These are phyloP conservation scores for Ptilorrhoa leucosticta DNA, from an alignment of 2,113 vertebrate species.

Conservation along the genomic window DNA sequence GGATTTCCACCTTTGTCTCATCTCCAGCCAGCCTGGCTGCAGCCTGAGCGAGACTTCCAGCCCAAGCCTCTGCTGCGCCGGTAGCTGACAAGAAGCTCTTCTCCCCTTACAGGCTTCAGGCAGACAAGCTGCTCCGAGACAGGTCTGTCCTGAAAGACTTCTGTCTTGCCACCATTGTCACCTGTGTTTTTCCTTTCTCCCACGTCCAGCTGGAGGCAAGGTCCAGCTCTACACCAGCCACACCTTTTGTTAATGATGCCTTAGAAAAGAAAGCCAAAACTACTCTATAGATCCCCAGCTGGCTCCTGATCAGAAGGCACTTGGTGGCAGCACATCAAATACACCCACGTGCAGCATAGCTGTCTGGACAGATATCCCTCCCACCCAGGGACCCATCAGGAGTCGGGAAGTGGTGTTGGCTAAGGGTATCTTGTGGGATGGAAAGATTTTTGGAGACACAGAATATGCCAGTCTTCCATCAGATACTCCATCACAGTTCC, in stretches of 20 bases:
- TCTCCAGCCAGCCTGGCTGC: constrained; percentile 8
- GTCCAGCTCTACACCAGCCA: neutral
- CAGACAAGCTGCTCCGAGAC: neutral
- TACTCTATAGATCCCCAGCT: constrained; percentile 6
- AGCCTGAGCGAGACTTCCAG: neutral
- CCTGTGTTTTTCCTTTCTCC: neutral
- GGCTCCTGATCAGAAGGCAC: constrained; percentile 47
- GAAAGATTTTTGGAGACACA: neutral
- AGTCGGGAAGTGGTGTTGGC: neutral
- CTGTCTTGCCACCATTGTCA: neutral
- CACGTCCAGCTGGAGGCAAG: neutral
- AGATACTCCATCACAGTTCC: neutral
- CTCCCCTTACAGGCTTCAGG: neutral
- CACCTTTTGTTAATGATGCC: neutral
- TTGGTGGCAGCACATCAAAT: constrained; percentile 55
- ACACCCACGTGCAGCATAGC: constrained; percentile 8
- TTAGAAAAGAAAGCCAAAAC: constrained; percentile 27
- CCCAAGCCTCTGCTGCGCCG: neutral
- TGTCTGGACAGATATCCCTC: constrained; percentile 13
- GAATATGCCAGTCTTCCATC: neutral
- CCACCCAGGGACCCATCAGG: neutral
- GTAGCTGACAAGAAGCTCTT: neutral
- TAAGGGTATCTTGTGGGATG: neutral
- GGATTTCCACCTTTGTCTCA: neutral
- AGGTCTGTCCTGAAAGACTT: constrained; percentile 30